Percentiles rank a stretch among this genome's conserved stretches.
Conservation (phyloP, 2,113 vertebrate species). For the Megaceryle maxima region DNA sequence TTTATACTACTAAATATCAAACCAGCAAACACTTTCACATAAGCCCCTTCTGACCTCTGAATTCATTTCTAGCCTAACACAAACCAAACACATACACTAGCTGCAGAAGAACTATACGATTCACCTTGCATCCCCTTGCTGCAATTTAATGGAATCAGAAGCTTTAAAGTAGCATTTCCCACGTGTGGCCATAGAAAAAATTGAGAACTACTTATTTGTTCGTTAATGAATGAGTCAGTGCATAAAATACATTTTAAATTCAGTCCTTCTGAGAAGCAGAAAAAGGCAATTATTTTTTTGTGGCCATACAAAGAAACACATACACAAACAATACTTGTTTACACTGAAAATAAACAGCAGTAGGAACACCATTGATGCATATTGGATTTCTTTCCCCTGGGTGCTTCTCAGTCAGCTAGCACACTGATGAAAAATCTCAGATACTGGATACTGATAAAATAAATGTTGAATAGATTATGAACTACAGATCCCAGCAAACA, state of each 20-base stretch:
- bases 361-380: not conserved
- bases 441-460: not conserved
- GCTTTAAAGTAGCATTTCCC: not conserved
- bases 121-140: not conserved
- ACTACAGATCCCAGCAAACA: not conserved
- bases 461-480: rapidly evolving
- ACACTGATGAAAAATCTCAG: not conserved
- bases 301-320: not conserved
- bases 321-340: not conserved
- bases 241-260: not conserved
- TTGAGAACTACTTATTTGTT: not conserved
- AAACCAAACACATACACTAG: not conserved
- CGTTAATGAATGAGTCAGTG: not conserved
- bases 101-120: not conserved
- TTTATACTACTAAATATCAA: not conserved
- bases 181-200: not conserved
- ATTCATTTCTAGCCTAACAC: not conserved
- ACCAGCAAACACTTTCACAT: not conserved
- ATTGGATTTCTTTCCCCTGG: not conserved
- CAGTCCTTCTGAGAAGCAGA: not conserved
- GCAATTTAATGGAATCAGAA: not conserved
- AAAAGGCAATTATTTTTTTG: not conserved
- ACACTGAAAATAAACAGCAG: not conserved
- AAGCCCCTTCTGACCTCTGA: not conserved
- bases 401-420: not conserved